Conservation (phyloP, 2,113 vertebrate species). For the Salvelinus alpinus region DNA sequence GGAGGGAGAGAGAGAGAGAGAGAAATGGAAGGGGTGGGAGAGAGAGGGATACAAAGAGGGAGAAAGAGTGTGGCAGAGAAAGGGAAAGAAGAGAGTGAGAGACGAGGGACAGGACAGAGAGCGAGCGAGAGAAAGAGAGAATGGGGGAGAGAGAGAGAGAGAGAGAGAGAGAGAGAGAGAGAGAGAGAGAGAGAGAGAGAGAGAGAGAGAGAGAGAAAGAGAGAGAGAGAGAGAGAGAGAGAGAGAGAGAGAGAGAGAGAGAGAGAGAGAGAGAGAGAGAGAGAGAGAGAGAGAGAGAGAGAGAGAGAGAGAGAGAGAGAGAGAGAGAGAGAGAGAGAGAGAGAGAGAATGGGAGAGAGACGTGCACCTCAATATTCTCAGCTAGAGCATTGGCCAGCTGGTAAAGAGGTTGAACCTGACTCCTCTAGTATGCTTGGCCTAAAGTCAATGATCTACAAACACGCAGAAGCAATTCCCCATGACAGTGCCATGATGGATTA, state of each 20-base stretch:
- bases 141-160: neutral
- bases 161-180: too few relatives aligned
- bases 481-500: neutral
- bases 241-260: constrained; percentile 16
- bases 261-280: too few relatives aligned
- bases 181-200: constrained; percentile 27
- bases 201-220: neutral
- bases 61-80: too few relatives aligned
- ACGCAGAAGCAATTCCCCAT: neutral
- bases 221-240: too few relatives aligned
- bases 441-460: constrained; percentile 6
- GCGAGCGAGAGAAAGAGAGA: too few relatives aligned
- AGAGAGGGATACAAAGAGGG: too few relatives aligned
- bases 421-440: neutral
- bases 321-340: neutral
- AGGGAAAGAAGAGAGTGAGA: constrained; percentile 24
- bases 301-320: too few relatives aligned
- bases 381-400: constrained; percentile 21
- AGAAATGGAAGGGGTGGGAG: too few relatives aligned
- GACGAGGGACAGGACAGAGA: neutral
- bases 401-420: constrained; percentile 11
- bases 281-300: too few relatives aligned
- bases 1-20: too few relatives aligned
- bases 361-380: constrained; percentile 17
- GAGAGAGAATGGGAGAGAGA: constrained; percentile 38